Base-by-base conservation (phyloP, 2,888 invertebrate species). In the Synanthedon vespiformis region DNA sequence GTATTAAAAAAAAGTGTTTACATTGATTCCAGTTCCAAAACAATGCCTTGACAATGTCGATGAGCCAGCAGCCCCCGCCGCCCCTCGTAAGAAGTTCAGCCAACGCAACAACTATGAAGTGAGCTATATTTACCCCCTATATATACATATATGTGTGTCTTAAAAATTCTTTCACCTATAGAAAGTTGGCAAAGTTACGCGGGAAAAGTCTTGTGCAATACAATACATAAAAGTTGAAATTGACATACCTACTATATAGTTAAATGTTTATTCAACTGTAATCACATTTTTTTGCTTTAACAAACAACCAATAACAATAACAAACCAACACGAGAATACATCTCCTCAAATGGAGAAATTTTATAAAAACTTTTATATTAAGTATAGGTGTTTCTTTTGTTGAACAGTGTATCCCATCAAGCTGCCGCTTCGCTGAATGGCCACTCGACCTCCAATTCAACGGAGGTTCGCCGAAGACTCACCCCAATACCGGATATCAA, bases 401-500 rank as follows among this genome's bases (percentile, higher is more conserved):
- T n/a, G 13, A 60, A 40, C 81, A 82, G 85, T 70, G 78, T 74
- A 53, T 74, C 82, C 11, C 77, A 81, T 0, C 84, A 85, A 71
- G 82, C 75, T 64, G 80, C 68, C 56, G 81, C 74, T 48, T 60
- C 77, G 54, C 84, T 86, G 87, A 88, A 85, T 77, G 87, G 86
- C 74, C 87, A 82, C 77, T 79, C 83, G 74, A 76, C 79, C 74
- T 77, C 84, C 70, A 83, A 79, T 76, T 61, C 74, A 60, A 71
- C 68, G 70, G 86, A 87, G 73, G 74, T 66, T 51, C 89, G 89
- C 74, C 91, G 90, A 72, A 88, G 91, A 67, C 85, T 94, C 62
- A 92, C 90, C 56, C 89, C 91, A 56, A 93, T 94, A 66, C 89
- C 91, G 16, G 94, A 94, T 69, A 89, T 92, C 68, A 89, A 89